Evolutionary conservation across 2,888 invertebrate genomes (phyloP).

Genomic region (Anthrax anthrax): DNA sequence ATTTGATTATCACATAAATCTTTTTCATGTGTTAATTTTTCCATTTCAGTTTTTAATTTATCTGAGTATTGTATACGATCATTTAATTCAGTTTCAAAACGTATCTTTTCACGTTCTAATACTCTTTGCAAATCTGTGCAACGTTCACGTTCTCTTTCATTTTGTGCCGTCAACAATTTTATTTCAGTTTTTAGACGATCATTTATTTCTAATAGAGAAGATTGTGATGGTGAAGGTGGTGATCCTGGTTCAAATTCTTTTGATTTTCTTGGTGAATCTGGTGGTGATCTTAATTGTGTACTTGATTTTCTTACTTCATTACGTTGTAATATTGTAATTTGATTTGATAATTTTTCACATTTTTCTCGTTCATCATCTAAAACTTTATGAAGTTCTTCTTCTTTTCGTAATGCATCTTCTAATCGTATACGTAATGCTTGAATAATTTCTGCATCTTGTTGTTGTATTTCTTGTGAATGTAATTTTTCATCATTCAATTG

Average conservation of each 20-base stretch:
- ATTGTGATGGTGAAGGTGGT: no score
- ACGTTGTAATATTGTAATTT: constrained; percentile 29
- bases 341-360: constrained; percentile 35
- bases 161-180: constrained; percentile 37
- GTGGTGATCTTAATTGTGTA: constrained; percentile 25
- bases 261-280: constrained; percentile 30
- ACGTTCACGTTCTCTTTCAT: constrained; percentile 39
- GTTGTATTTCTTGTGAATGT: constrained; percentile 40
- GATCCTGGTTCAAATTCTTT: constrained; percentile 35
- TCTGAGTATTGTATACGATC: constrained; percentile 33
- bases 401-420: constrained; percentile 48
- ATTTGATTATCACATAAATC: constrained; percentile 26
- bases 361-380: constrained; percentile 41
- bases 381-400: constrained; percentile 46
- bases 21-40: constrained; percentile 29
- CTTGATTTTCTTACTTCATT: constrained; percentile 28
- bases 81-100: constrained; percentile 30
- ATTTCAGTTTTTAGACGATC: constrained; percentile 39
- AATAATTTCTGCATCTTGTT: constrained; percentile 52
- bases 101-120: constrained; percentile 33
- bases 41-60: constrained; percentile 32
- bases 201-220: constrained; percentile 36
- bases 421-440: constrained; percentile 48
- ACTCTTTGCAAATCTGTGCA: constrained; percentile 35
- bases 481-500: constrained; percentile 45